These are phyloP conservation scores for Drosophila antonietae DNA, from an alignment of 2,888 invertebrate species.

Conservation along the genomic window DNA sequence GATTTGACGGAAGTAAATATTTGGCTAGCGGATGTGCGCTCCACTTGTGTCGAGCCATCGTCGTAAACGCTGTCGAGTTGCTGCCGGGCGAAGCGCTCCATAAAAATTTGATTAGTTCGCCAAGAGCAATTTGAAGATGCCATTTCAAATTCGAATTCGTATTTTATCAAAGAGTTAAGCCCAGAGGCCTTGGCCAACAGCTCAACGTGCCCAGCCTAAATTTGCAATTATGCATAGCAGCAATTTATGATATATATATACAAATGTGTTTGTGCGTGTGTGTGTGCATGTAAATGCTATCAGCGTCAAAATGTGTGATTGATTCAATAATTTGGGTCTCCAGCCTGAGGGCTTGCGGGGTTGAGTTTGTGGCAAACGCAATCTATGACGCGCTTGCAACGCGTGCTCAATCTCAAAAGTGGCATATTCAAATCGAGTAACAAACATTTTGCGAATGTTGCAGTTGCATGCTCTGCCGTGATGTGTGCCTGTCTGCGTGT, in stretches of 20 bases:
- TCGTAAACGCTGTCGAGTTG: constrained; percentile 22
- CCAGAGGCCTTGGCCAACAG: not conserved
- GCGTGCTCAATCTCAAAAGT: constrained; percentile 70
- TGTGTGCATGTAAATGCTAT: constrained; percentile 34
- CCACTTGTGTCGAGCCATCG: constrained; percentile 22
- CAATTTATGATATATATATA: not conserved
- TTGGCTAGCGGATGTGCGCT: constrained; percentile 64
- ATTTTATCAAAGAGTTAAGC: constrained; percentile 6
- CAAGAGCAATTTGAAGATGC: constrained; percentile 32
- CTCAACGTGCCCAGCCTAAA: not conserved
- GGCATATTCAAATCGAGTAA: constrained; percentile 61
- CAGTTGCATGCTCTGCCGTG: constrained; percentile 29
- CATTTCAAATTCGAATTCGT: constrained; percentile 18
- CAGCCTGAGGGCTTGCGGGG: constrained; percentile 6
- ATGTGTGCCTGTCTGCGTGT: constrained; percentile 1
- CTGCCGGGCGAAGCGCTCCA: constrained; percentile 31
- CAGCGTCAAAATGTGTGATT: constrained; percentile 38
- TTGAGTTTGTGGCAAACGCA: constrained; percentile 39
- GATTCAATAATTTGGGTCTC: constrained; percentile 42
- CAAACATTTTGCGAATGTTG: constrained; percentile 52
- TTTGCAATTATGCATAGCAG: constrained; percentile 46
- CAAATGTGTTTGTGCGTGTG: not conserved
- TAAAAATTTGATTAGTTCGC: constrained; percentile 55
- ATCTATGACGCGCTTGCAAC: constrained; percentile 39
- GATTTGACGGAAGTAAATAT: constrained; percentile 77